phyloP scores from a whole-genome alignment of 2,113 vertebrate genomes.

The Hippocampus zosterae region DNA sequence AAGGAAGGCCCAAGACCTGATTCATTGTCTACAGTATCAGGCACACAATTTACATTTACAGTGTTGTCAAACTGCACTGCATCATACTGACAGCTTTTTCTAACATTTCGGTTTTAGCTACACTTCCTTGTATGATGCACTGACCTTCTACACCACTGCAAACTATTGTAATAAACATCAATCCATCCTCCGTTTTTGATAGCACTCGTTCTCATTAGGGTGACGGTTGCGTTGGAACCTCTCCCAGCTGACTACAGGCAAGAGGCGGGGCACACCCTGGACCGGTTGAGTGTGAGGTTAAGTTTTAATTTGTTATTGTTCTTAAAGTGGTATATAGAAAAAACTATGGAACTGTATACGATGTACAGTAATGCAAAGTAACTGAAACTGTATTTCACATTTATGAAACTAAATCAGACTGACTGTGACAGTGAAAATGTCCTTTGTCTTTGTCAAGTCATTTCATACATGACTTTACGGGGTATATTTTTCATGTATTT shows the following conservation, averaged over 20 bases:
- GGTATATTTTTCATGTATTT: too few relatives aligned
- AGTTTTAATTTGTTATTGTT: too few relatives aligned
- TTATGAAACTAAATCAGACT: too few relatives aligned
- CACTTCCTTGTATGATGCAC: neutral
- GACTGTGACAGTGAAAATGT: too few relatives aligned
- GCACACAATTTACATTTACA: slow-evolving; percentile 3
- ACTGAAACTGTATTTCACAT: too few relatives aligned
- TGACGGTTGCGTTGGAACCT: neutral
- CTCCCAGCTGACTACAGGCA: neutral
- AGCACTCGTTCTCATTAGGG: neutral
- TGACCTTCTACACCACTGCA: neutral
- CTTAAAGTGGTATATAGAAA: too few relatives aligned
- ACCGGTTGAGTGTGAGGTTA: too few relatives aligned
- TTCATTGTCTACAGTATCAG: neutral
- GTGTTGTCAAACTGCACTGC: neutral
- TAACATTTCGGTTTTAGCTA: neutral
- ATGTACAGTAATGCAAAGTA: too few relatives aligned
- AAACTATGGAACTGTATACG: too few relatives aligned
- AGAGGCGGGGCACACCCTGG: too few relatives aligned
- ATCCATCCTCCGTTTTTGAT: neutral
- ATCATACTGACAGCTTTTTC: neutral
- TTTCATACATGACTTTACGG: too few relatives aligned
- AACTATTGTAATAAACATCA: neutral
- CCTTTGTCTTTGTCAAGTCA: too few relatives aligned
- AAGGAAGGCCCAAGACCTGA: neutral